These are phyloP conservation scores for Mormyrops boulengeri DNA, from an alignment of 2,797 vertebrate species.

Conservation along the genomic window DNA sequence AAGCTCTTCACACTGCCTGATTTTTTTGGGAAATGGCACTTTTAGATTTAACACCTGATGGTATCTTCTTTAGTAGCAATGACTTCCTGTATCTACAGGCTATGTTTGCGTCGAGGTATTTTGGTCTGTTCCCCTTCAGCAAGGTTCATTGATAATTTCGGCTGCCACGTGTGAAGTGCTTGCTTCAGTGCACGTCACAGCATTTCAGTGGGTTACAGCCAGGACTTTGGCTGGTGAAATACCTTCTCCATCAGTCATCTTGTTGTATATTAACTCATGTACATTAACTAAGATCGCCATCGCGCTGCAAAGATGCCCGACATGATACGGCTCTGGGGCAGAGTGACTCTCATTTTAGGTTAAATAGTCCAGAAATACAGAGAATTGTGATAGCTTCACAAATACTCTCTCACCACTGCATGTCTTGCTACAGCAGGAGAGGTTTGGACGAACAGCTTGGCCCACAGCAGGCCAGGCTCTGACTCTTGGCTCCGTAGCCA, in stretches of 20 bases:
- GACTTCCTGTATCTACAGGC: background rate
- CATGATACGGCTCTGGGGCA: background rate
- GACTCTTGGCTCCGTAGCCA: constrained; percentile 18
- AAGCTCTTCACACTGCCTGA: background rate
- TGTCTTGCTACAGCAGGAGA: background rate
- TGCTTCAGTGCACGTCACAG: background rate
- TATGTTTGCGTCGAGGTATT: background rate
- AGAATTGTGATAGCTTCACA: background rate
- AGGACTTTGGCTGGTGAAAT: background rate
- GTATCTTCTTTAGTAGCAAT: background rate
- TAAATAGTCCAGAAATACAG: background rate
- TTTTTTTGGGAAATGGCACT: background rate
- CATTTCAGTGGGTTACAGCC: background rate
- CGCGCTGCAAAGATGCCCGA: background rate
- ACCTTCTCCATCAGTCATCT: background rate
- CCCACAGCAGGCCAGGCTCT: constrained; percentile 37
- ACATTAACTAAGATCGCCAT: background rate
- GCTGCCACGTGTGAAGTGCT: background rate
- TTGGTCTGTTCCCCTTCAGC: background rate
- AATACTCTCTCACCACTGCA: background rate
- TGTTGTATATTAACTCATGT: background rate
- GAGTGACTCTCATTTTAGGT: background rate
- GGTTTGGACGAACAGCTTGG: constrained; percentile 40
- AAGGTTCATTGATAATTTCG: background rate
- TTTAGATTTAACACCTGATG: background rate